Base-by-base conservation (phyloP, 2,797 vertebrate genomes). In the Geotrypetes seraphini region DNA sequence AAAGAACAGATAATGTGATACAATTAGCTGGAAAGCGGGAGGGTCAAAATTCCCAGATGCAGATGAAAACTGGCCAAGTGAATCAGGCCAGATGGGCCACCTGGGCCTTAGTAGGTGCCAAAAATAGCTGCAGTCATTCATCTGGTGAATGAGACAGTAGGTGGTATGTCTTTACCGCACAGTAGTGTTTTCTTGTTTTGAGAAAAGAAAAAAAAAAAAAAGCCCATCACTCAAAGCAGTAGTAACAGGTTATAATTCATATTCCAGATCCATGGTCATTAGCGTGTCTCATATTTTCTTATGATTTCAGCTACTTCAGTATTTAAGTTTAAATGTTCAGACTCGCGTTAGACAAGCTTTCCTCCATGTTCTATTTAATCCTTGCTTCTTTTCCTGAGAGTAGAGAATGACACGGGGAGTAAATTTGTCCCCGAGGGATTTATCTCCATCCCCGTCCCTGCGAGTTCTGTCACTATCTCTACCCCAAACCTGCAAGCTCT, bases 1-100 rank as follows among this genome's bases (percentile, higher is more conserved):
- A 88, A 90, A 90, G 85, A 82, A 66, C 74, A 81, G 66, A 93
- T 86, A 92, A 90, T 89, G 84, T 90, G 86, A 93, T 92, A 92
- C 85, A 93, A 95, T 95, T 89, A 90, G 84, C 81, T 59, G 74
- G 83, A 88, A 88, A 85, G 77, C 75, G 76, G 61, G 67, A 83
- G 71, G 66, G 83, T 78, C 78, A 78, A 69, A 85, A 86, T 72
- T 83, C 66, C 69, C 73, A 75, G 75, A 89, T 80, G 60, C 76
- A 77, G 79, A 63, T 47, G 43, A 73, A 78, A 79, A 71, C 52
- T 53, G 51, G 65, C 72, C 62, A 57, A 74, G 66, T 70, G 76
- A 84, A 83, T 79, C 50, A 71, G 70, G 83, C 69, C 82, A 86
- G 76, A 78, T 75, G 69, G 84, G 78, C 78, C 71, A 83, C 71